These are phyloP conservation scores for Drosophila cyrtoloma DNA, from an alignment of 2,888 invertebrate species.

Conservation along the genomic window DNA sequence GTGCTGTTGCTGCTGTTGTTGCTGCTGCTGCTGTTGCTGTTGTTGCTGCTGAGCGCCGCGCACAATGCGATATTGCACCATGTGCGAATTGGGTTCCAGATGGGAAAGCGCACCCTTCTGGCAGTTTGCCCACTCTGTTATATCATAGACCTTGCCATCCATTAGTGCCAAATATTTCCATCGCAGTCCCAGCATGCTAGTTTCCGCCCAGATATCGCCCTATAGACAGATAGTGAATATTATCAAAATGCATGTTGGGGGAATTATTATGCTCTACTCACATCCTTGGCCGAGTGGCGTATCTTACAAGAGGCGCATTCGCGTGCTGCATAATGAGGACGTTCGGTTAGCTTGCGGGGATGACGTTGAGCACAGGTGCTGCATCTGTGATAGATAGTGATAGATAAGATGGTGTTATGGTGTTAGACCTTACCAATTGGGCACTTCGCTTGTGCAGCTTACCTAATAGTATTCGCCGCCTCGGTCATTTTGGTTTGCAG, in stretches of 20 bases:
- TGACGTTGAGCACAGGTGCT: constrained; percentile 97
- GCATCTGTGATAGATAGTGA: constrained; percentile 87
- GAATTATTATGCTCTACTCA: constrained; percentile 73
- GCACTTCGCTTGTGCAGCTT: constrained; percentile 20
- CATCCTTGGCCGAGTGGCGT: constrained; percentile 95
- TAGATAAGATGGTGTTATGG: background rate
- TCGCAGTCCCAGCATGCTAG: constrained; percentile 93
- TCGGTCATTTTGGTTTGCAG: constrained; percentile 97
- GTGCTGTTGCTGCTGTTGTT: constrained; percentile 74
- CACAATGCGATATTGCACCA: constrained; percentile 89
- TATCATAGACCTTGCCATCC: constrained; percentile 98
- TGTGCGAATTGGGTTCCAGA: constrained; percentile 95
- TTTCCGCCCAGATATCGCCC: constrained; percentile 99
- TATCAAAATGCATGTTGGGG: background rate
- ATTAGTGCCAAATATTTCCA: constrained; percentile 98
- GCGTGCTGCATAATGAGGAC: constrained; percentile 96
- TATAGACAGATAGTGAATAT: constrained; percentile 79
- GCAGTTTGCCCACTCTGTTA: constrained; percentile 98
- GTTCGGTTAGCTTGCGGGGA: constrained; percentile 93
- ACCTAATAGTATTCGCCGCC: constrained; percentile 95
- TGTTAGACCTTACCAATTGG: background rate
- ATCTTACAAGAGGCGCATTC: constrained; percentile 96
- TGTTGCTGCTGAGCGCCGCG: constrained; percentile 85
- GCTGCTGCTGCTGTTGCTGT: constrained; percentile 81
- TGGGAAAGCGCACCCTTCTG: constrained; percentile 89